Base-by-base conservation (phyloP, 2,888 invertebrate species). In the Cancer borealis region DNA sequence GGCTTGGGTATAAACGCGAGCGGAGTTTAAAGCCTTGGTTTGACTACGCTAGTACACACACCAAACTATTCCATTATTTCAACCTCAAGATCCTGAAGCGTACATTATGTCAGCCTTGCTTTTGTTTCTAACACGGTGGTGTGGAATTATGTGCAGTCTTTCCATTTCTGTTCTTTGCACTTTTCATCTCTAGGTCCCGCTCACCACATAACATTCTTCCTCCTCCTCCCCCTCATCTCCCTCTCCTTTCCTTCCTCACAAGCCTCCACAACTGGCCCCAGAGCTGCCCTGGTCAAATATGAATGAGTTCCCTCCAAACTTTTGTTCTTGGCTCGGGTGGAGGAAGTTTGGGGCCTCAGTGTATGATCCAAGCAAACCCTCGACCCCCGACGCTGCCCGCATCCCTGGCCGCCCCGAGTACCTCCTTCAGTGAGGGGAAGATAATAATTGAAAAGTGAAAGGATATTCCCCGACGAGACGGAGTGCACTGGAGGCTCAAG, bases 211-310 rank as follows among this genome's bases (percentile, higher is more conserved):
- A 30, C 30, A 79, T 79, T 10, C 5, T 79, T 79, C 79, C 79
- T 30, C 30, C 66, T 30, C 79, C 26, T 79, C 79, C 30, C 6
- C 30, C 30, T 30, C 26, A 5, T 30, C 30, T 30, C 79, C 10
- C 30, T n/a, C n/a, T 79, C 79, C 79, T 79, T 26, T 10, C 12
- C 79, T 26, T 21, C 79, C 60, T 39, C 91, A 26, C 30, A 0
- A 12, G 10, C 47, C 39, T 91, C 39, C 12, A 47, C 88, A 88
- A 47, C 45, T 47, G 88, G n/a, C 4, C 88, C 46, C 45, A 88
- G 88, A 45, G 88, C 46, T n/a, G 88, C 88, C 88, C n/a, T 46
- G 30, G 91, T 91, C 60, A 60, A 91, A 91, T 91, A 91, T 91
- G 45, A 91, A 91, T 91, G 89, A 91, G 73, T 73, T 45, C 45